Evolutionary conservation across 1,140 invertebrate species (phyloP).

Genomic region (Musca vetustissima): DNA sequence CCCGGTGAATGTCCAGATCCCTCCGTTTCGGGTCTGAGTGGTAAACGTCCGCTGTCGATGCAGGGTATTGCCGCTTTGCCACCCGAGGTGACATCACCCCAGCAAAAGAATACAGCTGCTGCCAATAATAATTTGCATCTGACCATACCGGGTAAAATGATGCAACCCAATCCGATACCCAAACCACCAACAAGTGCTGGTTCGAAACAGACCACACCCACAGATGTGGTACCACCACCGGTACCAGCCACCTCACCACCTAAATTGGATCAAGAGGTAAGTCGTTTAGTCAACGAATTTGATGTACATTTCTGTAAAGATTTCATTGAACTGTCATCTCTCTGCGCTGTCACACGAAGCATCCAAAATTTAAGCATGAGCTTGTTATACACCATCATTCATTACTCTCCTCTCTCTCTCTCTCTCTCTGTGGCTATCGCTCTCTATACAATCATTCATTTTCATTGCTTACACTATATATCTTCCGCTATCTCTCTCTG

Average conservation of each 20-base stretch:
- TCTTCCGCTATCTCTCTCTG: too few relatives aligned
- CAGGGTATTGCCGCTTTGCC: constrained; percentile 61
- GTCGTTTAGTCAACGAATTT: constrained; percentile 28
- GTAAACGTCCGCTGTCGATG: constrained; percentile 68
- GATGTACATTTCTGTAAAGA: neutral
- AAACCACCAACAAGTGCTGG: constrained; percentile 14
- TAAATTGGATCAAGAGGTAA: constrained; percentile 69
- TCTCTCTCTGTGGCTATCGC: too few relatives aligned
- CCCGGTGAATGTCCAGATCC: constrained; percentile 75
- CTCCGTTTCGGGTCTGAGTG: constrained; percentile 71
- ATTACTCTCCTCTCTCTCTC: too few relatives aligned
- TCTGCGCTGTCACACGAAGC: neutral
- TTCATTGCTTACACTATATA: neutral
- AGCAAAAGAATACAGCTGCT: constrained; percentile 40
- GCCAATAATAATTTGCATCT: constrained; percentile 31
- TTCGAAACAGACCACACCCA: constrained; percentile 37
- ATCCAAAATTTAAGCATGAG: neutral
- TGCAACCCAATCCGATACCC: constrained; percentile 16
- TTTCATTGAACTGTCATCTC: neutral
- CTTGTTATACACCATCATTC: neutral
- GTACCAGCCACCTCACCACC: constrained; percentile 60
- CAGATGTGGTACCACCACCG: constrained; percentile 59
- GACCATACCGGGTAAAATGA: constrained; percentile 25
- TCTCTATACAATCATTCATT: constrained; percentile 9
- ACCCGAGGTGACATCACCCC: constrained; percentile 59